A percentile compares a stretch with the other conserved stretches of the same genome.
These are phyloP conservation scores for Musca domestica DNA, from an alignment of 1,140 invertebrate species.

Conservation along the genomic window DNA sequence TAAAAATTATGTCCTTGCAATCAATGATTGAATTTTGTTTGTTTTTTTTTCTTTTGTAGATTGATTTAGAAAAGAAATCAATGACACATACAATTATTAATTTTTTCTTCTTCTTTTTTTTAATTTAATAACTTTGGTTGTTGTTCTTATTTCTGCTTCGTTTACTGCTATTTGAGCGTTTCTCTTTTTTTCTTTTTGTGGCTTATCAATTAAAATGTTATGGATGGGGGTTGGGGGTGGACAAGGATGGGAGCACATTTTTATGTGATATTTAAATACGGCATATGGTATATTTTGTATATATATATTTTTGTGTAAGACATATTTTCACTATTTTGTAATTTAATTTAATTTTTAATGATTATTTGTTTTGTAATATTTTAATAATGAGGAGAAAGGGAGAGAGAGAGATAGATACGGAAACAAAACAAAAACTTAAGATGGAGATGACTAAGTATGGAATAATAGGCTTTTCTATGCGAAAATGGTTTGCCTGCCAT, in stretches of 20 bases:
- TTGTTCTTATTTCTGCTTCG: not conserved
- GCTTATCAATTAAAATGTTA: not conserved
- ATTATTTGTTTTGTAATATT: too few species aligned
- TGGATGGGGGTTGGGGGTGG: too few species aligned
- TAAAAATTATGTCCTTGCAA: too few species aligned
- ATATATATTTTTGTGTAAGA: not conserved
- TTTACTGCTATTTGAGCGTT: not conserved
- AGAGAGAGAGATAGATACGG: too few species aligned
- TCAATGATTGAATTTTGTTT: too few species aligned
- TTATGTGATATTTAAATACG: conserved; percentile 2
- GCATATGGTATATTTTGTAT: not conserved
- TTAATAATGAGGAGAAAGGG: too few species aligned
- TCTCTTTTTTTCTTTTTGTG: not conserved
- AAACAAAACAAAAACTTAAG: too few species aligned
- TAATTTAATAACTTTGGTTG: conserved; percentile 19
- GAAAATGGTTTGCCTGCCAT: too few species aligned
- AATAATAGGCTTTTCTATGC: too few species aligned
- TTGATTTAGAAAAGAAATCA: too few species aligned
- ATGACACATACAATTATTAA: conserved; percentile 4
- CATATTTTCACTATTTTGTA: not conserved
- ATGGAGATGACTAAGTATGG: too few species aligned
- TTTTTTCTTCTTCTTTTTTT: not conserved
- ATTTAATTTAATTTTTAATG: not conserved
- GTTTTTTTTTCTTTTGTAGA: too few species aligned
- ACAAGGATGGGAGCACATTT: not conserved